Evolutionary conservation across 2,113 vertebrate species (phyloP).

Genomic region (Oostethus manadensis): DNA sequence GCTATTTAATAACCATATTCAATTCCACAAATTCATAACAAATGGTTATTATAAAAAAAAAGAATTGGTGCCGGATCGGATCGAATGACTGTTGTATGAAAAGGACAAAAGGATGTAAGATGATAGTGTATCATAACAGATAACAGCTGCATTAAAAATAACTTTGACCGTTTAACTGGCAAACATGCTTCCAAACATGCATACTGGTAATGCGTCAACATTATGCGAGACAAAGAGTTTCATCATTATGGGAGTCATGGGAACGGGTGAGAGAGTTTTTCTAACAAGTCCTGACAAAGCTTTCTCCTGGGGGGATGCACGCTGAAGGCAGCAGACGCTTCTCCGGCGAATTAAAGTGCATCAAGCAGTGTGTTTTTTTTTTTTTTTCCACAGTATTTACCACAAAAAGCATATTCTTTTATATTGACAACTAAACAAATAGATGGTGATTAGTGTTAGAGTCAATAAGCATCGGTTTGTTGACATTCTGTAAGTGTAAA

Average conservation of each 20-base stretch:
- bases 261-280: not conserved
- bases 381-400: too few species aligned
- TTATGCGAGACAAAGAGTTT: not conserved
- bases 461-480: not conserved
- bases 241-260: not conserved
- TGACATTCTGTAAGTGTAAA: slow-evolving; percentile 10
- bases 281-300: not conserved
- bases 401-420: not conserved
- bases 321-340: not conserved
- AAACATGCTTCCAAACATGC: not conserved
- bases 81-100: too few species aligned
- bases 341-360: not conserved
- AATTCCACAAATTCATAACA: too few species aligned
- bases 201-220: too few species aligned
- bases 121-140: not conserved
- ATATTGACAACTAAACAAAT: not conserved
- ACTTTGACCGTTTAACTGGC: not conserved
- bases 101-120: too few species aligned
- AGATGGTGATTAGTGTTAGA: not conserved
- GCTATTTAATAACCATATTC: too few species aligned
- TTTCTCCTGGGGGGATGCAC: not conserved
- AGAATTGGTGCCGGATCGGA: too few species aligned
- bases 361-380: not conserved
- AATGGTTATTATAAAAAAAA: too few species aligned
- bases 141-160: not conserved